Base-by-base conservation (phyloP, 2,113 vertebrate species). In the Bostrychus sinensis region DNA sequence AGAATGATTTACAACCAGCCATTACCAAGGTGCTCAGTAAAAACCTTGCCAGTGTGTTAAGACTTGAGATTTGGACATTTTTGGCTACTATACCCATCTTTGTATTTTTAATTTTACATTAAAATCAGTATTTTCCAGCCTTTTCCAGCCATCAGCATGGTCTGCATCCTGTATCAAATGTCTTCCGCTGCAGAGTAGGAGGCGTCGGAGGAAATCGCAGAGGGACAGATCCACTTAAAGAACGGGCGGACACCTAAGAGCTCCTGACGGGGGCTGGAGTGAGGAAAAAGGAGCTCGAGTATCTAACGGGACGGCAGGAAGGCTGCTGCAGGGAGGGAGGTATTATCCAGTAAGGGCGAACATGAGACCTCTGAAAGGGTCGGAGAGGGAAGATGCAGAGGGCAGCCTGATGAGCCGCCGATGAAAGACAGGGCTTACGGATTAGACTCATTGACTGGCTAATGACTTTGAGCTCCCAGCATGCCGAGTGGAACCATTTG, bases 151-250 rank as follows among this genome's bases (percentile, higher is more conserved):
- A 61, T 85, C 83, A 75, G 58, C 76, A 64, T 73, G 55, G 2
- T 75, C 72, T 78, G 54, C 80, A 73, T 84, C 80, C 72, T 73
- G 75, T 76, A 72, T 85, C 75, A 72, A 51, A 79, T 83, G 79
- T 77, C 78, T 34, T 69, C 50, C 2, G 20, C n/a, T 17, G 70
- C 28, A 61, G 39, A 56, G 51, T 64, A 64, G 55, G 39, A 36
- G 54, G 56, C 48, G 17, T 25, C 2, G 30, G 51, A 60, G 69
- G 68, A 72, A 38, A 75, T 16, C 59, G 48, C 43, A 48, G 2
- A 56, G 66, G 50, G 73, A 26, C 39, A 61, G 65, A 81, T 66
- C 80, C 72, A 68, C 66, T 77, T 60, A 64, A 78, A 78, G 48
- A 53, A 37, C 11, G 34, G 62, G 50, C 55, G 45, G 70, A 82